Percentiles rank a stretch among this genome's conserved stretches.
These are phyloP conservation scores for Drosophila repletoides DNA, from an alignment of 1,140 invertebrate species.

Conservation along the genomic window DNA sequence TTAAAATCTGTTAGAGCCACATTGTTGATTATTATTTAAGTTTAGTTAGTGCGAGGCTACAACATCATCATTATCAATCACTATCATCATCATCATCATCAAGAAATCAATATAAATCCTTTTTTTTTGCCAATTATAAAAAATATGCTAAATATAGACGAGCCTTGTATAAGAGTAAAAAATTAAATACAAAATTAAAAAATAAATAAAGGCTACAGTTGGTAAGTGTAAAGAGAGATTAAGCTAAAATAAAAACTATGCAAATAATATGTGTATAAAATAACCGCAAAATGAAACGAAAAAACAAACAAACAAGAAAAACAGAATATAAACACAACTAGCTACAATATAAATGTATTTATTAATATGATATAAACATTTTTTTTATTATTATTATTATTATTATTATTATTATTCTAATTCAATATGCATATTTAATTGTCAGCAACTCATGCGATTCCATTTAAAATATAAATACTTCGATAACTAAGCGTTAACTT, in stretches of 20 bases:
- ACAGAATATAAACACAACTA: no score
- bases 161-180: neutral
- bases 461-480: constrained; percentile 33
- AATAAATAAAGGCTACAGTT: neutral
- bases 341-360: constrained; percentile 59
- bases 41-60: constrained; percentile 82
- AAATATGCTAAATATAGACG: neutral
- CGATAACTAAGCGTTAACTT: constrained; percentile 29
- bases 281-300: constrained; percentile 16
- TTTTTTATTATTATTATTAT: constrained; percentile 37
- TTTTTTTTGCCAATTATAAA: constrained; percentile 20
- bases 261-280: constrained; percentile 32
- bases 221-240: constrained; percentile 16
- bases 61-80: constrained; percentile 21
- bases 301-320: constrained; percentile 31
- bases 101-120: constrained; percentile 1
- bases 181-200: constrained; percentile 7
- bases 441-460: constrained; percentile 47
- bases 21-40: constrained; percentile 83
- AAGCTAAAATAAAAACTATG: constrained; percentile 24
- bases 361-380: constrained; percentile 40
- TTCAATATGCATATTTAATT: constrained; percentile 49
- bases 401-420: constrained; percentile 31
- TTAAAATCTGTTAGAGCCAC: constrained; percentile 75
- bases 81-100: neutral